phyloP scores from a whole-genome alignment of 1,140 invertebrate genomes.

The Ostrea edulis region DNA sequence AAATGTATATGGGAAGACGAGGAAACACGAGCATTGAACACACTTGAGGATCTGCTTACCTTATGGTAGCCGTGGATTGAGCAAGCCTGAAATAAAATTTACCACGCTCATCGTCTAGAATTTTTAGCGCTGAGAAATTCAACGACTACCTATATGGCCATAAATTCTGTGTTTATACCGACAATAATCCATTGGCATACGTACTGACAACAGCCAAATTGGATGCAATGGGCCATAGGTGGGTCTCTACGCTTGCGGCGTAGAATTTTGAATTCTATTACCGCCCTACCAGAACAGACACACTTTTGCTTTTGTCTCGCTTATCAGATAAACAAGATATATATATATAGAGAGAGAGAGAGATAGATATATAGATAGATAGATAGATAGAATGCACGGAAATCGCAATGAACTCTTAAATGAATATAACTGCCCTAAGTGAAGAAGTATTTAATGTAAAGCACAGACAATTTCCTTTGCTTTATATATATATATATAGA shows the following conservation, averaged over 20 bases:
- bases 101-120: constrained; percentile 50
- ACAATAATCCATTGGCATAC: constrained; percentile 54
- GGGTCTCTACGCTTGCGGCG: constrained; percentile 34
- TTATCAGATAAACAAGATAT: too few relatives aligned
- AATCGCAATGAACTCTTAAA: too few relatives aligned
- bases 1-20: too few relatives aligned
- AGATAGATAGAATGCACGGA: too few relatives aligned
- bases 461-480: too few relatives aligned
- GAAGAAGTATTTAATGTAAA: too few relatives aligned
- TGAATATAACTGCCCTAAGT: too few relatives aligned
- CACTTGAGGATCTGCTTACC: too few relatives aligned
- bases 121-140: constrained; percentile 52
- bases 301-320: constrained; percentile 41
- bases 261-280: constrained; percentile 46
- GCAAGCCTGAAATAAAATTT: constrained; percentile 44
- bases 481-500: too few relatives aligned
- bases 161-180: constrained; percentile 50
- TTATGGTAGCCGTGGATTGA: constrained; percentile 57
- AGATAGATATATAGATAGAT: too few relatives aligned
- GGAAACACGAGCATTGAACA: too few relatives aligned
- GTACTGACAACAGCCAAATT: constrained; percentile 44
- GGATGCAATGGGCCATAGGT: constrained; percentile 44
- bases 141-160: constrained; percentile 52
- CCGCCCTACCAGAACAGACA: constrained; percentile 38
- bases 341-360: too few relatives aligned